Evolutionary conservation across 2,113 vertebrate genomes (phyloP).

Genomic region (Galemys pyrenaicus): DNA sequence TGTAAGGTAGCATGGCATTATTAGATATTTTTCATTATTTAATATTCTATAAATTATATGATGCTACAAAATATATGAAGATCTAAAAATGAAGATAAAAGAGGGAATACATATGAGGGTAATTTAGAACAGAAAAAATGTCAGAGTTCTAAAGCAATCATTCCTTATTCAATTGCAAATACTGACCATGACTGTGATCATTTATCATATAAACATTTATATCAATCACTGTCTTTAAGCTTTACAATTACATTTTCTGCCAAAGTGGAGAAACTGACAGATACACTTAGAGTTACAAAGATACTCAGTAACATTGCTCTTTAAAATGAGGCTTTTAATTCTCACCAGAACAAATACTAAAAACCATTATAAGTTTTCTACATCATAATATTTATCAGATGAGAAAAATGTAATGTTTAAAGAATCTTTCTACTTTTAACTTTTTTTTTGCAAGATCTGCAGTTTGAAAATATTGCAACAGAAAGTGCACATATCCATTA

Average conservation of each 20-base stretch:
- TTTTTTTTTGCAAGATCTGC: background rate
- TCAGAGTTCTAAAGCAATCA: background rate
- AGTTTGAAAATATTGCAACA: background rate
- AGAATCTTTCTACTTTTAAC: background rate
- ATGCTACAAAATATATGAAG: background rate
- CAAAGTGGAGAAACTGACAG: background rate
- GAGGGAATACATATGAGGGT: background rate
- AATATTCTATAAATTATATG: background rate
- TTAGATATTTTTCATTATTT: background rate
- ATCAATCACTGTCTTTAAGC: background rate
- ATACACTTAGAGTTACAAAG: background rate
- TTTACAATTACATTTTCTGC: background rate
- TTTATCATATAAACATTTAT: conserved; percentile 55
- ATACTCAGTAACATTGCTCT: background rate
- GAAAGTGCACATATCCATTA: background rate
- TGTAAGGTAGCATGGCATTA: background rate
- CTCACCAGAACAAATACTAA: background rate
- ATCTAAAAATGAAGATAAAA: conserved; percentile 35
- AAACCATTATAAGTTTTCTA: background rate
- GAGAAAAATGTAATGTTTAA: background rate
- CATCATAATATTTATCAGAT: background rate
- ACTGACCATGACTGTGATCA: background rate
- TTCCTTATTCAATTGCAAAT: background rate
- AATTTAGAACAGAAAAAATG: conserved; percentile 11
- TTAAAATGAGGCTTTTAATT: background rate